A percentile compares a stretch with the other conserved stretches of the same genome.
Evolutionary conservation across 35 echinoderm and acorn worm species (phyloP).

Genomic region (Ophiothrix spiculata): DNA sequence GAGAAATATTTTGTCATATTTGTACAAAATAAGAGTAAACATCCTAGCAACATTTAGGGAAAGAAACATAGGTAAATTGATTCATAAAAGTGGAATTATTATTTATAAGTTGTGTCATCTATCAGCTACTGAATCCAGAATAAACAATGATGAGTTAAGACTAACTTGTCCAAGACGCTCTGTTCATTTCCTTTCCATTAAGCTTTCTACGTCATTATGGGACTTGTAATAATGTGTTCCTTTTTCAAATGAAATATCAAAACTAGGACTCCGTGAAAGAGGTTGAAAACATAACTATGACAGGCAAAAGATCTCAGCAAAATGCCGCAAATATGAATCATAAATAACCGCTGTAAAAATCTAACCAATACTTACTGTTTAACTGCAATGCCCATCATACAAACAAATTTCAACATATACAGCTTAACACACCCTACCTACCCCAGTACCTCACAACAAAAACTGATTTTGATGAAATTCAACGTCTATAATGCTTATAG

Average conservation of each 20-base stretch:
- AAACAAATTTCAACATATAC: too few species aligned
- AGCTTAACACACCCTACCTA: too few species aligned
- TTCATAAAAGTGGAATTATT: neutral
- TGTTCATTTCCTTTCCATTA: neutral
- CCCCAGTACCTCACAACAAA: neutral
- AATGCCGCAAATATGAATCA: neutral
- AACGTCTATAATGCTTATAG: too few species aligned
- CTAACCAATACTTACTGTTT: neutral
- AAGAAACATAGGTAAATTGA: neutral
- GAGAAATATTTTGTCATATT: too few species aligned
- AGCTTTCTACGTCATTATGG: slow-evolving; percentile 4
- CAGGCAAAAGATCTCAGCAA: neutral
- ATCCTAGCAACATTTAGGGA: too few species aligned
- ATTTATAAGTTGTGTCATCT: neutral
- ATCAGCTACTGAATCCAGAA: neutral
- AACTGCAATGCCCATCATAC: neutral
- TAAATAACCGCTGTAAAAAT: neutral
- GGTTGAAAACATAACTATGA: neutral
- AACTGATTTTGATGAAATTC: neutral
- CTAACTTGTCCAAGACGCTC: neutral
- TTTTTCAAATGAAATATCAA: neutral
- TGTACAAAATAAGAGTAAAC: too few species aligned
- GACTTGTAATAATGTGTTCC: neutral
- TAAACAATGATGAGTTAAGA: neutral
- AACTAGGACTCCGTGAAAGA: neutral